Base-by-base conservation (phyloP, 2,888 invertebrate genomes). In the Torymus tubicola region DNA sequence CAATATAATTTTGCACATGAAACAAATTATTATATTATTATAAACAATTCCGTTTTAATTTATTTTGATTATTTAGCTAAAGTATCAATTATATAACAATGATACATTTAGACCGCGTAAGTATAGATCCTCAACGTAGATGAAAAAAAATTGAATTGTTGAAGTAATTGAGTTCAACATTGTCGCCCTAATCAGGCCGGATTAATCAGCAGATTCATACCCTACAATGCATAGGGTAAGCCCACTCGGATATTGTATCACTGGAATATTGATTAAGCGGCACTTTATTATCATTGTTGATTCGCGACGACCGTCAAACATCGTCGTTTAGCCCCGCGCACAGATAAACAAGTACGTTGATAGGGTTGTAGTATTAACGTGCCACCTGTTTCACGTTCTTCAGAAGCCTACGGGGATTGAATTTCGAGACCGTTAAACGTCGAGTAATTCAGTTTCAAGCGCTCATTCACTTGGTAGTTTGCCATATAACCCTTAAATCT, bases 331-430 rank as follows among this genome's bases (percentile, higher is more conserved):
- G 60, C 65, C 42, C 57, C 8, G 42, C 42, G 65, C 24, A 61
- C 73, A 58, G 57, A 69, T 77, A 77, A 77, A 81, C 77, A 70
- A 77, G 69, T 63, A 57, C 57, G 60, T 21, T 73, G 68, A 78
- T 78, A 55, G 61, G 21, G 24, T 64, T 31, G 61, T 63, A 67
- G 74, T 69, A 78, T 78, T 78, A 78, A 81, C 67, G 81, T 75
- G 78, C 81, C 81, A 81, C 81, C 81, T 81, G 81, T 81, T 81
- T 78, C 80, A 64, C 72, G 76, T 78, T 81, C 81, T 78, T 81
- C 74, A 78, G 61, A 78, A 78, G 73, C 78, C 78, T 72, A 61
- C 71, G 60, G 70, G 78, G 81, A 81, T 81, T 81, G 78, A 81
- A 81, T 78, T 81, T 81, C 81, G 70, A 77, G 69, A 68, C 74